Percentiles rank a stretch among this genome's conserved stretches.
phyloP scores from a whole-genome alignment of 1,140 invertebrate species.

The Brachionus rotundiformis region DNA sequence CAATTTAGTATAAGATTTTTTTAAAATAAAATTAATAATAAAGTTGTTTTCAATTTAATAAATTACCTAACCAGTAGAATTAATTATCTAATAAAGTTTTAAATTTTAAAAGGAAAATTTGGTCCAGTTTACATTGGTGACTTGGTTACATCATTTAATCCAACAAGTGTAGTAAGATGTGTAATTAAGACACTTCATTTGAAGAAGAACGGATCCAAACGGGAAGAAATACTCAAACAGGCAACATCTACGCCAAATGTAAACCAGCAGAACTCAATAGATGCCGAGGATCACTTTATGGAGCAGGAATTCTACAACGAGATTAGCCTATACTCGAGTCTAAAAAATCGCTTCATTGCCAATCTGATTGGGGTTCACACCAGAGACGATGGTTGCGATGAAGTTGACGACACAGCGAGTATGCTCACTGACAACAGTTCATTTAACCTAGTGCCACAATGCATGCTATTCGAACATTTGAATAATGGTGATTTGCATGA shows the following conservation, averaged over 20 bases:
- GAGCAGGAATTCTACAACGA: conserved; percentile 83
- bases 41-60: too few relatives aligned
- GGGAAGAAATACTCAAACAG: conserved; percentile 68
- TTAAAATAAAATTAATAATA: too few relatives aligned
- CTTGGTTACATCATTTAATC: conserved; percentile 68
- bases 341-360: conserved; percentile 91
- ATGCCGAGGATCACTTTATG: conserved; percentile 58
- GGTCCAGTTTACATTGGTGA: conserved; percentile 81
- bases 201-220: conserved; percentile 83
- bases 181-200: conserved; percentile 88
- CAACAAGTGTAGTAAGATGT: conserved; percentile 71
- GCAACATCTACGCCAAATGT: conserved; percentile 5
- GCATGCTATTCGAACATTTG: conserved; percentile 52
- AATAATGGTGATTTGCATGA: conserved; percentile 66
- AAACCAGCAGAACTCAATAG: background rate
- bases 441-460: background rate
- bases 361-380: conserved; percentile 87
- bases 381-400: background rate
- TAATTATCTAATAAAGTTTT: background rate
- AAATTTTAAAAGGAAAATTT: conserved; percentile 76
- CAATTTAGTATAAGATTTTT: too few relatives aligned
- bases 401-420: conserved; percentile 6
- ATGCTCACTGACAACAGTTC: background rate
- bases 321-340: conserved; percentile 81
- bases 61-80: too few relatives aligned